These are phyloP conservation scores for Oscarella lobularis DNA, from an alignment of 37 sponge, comb jelly and placozoan species.

Conservation along the genomic window DNA sequence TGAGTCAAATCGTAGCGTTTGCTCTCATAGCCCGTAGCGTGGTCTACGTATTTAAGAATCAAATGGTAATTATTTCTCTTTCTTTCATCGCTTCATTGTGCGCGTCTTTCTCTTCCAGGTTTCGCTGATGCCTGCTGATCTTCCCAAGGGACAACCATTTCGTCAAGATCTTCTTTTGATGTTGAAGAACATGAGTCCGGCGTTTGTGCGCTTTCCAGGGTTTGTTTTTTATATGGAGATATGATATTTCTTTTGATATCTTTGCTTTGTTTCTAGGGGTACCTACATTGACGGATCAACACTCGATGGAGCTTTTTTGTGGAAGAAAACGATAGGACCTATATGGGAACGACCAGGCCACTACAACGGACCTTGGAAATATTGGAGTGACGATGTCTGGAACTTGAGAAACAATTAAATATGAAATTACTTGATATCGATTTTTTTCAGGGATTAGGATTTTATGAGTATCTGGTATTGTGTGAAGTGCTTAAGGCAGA, in stretches of 20 bases:
- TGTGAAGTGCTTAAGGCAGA: background rate
- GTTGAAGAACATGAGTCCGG: background rate
- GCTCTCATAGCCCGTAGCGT: too few species aligned
- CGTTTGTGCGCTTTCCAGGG: constrained; percentile 10
- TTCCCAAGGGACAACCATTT: background rate
- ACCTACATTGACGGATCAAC: background rate
- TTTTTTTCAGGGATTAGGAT: constrained; percentile 1
- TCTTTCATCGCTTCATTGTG: too few species aligned
- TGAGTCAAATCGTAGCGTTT: too few species aligned
- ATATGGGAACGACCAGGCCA: background rate
- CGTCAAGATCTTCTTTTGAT: background rate
- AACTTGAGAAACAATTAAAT: background rate
- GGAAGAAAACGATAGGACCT: background rate
- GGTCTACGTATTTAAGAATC: too few species aligned
- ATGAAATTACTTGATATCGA: background rate
- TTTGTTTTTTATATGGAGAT: background rate
- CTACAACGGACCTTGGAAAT: background rate
- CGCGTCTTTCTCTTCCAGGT: too few species aligned
- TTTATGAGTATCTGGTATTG: constrained; percentile 2
- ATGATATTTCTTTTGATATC: background rate
- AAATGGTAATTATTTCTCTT: too few species aligned
- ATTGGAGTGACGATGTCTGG: constrained; percentile 9
- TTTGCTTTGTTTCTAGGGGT: background rate
- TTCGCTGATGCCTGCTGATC: constrained; percentile 9
- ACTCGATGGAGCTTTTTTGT: background rate